Base-by-base conservation (phyloP, 2,113 vertebrate genomes). In the Strix aluco region DNA sequence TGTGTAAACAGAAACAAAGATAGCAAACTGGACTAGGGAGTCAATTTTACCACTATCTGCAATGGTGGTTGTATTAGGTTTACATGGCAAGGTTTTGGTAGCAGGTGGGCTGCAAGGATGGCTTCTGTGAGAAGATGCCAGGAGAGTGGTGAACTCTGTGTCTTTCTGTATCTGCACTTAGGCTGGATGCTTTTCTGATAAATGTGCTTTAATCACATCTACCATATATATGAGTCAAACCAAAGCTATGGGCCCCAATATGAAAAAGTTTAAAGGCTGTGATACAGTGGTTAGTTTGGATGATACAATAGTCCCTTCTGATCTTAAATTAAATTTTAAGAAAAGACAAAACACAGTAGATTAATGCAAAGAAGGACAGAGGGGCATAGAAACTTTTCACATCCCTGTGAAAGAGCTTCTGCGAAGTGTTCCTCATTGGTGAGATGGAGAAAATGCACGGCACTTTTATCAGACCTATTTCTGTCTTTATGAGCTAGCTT, bases 11-110 rank as follows among this genome's bases (percentile, higher is more conserved):
- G 67, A 57, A 62, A n/a, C 10, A 19, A 23, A 40, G 61, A 13
- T 9, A 54, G 10, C 2, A 55, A 52, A 46, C 1, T 19, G 29
- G 59, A 86, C 6, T 11, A 73, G 4, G 14, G 12, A 86, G 36
- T 27, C 5, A 80, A 42, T 10, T 77, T 51, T 30, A 26, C 11
- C 2, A 3, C 12, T 0, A 0, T 23, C 18, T 89, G 32, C 4
- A 30, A 1, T 15, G 3, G 6, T 36, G 10, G 15, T 42, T 79
- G 11, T 23, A 9, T 52, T 30, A 6, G 17, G 23, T 44, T 90
- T 52, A 9, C 0, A 1, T 17, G 6, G 20, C 16, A 36, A 75
- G 36, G 30, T 51, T 87, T 80, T 42, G 9, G 29, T 27, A 32
- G 11, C 8, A 15, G 6, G 10, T 2, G 19, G 9, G 8, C 7